Evolutionary conservation across 2,113 vertebrate genomes (phyloP), one percentile per base, ranked within the genome.

Genomic region (Propithecus coquereli): DNA sequence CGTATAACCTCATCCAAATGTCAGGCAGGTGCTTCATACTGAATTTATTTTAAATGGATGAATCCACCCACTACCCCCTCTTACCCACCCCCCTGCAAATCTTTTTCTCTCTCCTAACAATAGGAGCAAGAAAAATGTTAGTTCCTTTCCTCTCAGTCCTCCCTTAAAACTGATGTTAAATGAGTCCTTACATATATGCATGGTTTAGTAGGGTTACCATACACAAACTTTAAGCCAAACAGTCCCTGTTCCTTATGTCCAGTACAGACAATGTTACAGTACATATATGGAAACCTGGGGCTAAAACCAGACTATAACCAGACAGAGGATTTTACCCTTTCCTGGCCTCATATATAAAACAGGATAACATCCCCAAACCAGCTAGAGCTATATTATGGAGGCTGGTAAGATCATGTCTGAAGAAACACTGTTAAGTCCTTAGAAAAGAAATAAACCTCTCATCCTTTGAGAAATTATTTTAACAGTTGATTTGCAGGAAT

Each of bases 401-500:
- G 57, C 30, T 47, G 37, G 52, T 92, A 37, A 92, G 23, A 76
- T 77, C 50, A 77, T 68, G 45, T 90, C 77, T 94, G 66, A 88
- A 63, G 40, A 88, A 83, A 91, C n/a, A 82, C 25, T 47, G 47
- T 40, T 40, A 59, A 65, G 34, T 93, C 11, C 7, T 80, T 61
- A 57, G 40, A 89, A 88, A 77, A 52, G 30, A 79, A 43, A 66
- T 61, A 79, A 90, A 79, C 79, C 1, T 4, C 30, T 90, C 82
- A 32, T 96, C 8, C 30, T 92, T 90, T 95, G 86, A 97, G 54
- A 94, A 92, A 87, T 66, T 79, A 92, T 85, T 92, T 82, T 86
- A 90, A 79, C n/a, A 96, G 81, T 88, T 95, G 54, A 82, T 79
- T 96, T 96, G 90, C 50, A 96, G 32, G 50, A 97, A 97, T 97